phyloP scores from a whole-genome alignment of 2,888 invertebrate genomes.

The Callyntrura sp. region DNA sequence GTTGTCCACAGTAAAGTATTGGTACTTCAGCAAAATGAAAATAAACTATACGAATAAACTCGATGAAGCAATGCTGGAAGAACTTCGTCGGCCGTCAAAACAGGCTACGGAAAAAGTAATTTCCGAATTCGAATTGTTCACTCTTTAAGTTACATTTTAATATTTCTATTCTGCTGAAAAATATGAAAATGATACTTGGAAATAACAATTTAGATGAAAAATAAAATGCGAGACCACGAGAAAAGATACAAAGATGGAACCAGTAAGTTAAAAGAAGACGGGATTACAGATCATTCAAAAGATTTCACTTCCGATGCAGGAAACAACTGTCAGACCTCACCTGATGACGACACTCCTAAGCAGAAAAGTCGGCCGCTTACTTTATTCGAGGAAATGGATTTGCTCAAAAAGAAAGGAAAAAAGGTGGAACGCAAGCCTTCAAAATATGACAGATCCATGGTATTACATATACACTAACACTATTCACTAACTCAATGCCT shows the following conservation, averaged over 20 bases:
- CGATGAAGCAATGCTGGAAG: constrained; percentile 33
- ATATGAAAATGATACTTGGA: background rate
- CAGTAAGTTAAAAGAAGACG: too few species aligned
- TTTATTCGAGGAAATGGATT: constrained; percentile 54
- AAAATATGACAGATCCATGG: constrained; percentile 37
- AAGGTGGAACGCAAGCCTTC: background rate
- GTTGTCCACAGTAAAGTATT: constrained; percentile 15
- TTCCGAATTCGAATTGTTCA: background rate
- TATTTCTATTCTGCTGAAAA: background rate
- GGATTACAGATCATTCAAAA: constrained; percentile 12
- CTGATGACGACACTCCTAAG: background rate
- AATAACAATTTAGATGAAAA: background rate
- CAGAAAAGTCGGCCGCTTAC: background rate
- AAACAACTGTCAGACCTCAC: background rate
- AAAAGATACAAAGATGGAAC: background rate
- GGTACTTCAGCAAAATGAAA: constrained; percentile 43
- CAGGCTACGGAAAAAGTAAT: constrained; percentile 20
- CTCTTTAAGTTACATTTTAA: background rate
- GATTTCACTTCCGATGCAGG: background rate
- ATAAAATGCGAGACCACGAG: background rate
- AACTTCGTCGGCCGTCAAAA: constrained; percentile 31
- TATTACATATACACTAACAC: background rate
- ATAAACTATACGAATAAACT: constrained; percentile 55
- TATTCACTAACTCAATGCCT: background rate
- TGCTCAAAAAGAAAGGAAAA: background rate